Base-by-base conservation (phyloP, 2,113 vertebrate genomes). In the Onychostoma macrolepis region DNA sequence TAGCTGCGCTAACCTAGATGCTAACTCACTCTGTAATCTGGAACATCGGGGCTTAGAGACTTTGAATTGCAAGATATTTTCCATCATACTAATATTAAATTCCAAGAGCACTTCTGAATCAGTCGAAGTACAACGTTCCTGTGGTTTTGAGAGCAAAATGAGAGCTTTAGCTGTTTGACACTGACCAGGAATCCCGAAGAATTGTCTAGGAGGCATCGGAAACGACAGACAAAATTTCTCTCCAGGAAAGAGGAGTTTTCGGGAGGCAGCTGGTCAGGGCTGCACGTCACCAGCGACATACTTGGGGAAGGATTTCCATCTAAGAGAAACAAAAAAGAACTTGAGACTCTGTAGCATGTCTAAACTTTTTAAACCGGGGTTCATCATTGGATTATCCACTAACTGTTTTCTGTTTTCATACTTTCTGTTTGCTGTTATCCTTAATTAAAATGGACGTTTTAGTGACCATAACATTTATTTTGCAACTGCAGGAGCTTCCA, bases 111-210 rank as follows among this genome's bases (percentile, higher is more conserved):
- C 17, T 38, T 41, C 36, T 4, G 4, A 74, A 74, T 41, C 9
- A n/a, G 36, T n/a, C 10, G 21, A 74, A 6, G n/a, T 48, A 48
- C 0, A 3, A 48, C 6, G 38, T 30, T 78, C 26, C 45, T 53
- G 28, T 28, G 48, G 3, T 50, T 30, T 78, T 78, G 13, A 21
- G 2, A 33, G 45, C 45, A 19, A 78, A 78, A 78, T 7, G 3
- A 45, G 50, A 15, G 45, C 4, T 78, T 53, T 53, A 30, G n/a
- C 6, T 78, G 7, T 28, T 53, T 28, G 6, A 26, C 24, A 87
- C 95, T 86, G 87, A 99, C 98, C 95, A 99, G 94, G 85, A 99
- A 99, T 63, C 98, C 97, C 12, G 97, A 99, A 8, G 97, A 99
- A 92, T 97, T 99, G 94, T 99, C 97, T 86, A 98, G 90, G 0